A percentile compares a stretch with the other conserved stretches of the same genome.
Conservation (phyloP, 2,888 invertebrate genomes). For the Hydroisotoma schaefferi region DNA sequence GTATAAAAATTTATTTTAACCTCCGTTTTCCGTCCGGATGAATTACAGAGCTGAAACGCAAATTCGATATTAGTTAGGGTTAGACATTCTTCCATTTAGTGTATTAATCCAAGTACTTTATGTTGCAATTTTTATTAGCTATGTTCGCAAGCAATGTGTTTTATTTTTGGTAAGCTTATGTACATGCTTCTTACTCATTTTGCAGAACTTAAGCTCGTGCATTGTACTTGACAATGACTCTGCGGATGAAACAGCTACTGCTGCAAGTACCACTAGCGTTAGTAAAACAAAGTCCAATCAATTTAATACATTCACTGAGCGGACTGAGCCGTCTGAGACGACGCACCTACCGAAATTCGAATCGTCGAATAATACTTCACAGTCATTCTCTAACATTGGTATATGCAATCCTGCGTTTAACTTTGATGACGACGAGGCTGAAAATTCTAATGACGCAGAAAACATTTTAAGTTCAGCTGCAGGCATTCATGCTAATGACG, state of each 20-base stretch:
- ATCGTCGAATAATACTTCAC: constrained; percentile 10
- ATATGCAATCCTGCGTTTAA: constrained; percentile 48
- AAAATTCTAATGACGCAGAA: not conserved
- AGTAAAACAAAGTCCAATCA: constrained; percentile 12
- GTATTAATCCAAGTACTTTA: no score
- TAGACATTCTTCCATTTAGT: no score
- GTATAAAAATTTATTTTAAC: not conserved
- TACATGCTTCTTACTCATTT: not conserved
- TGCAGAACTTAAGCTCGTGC: constrained; percentile 45
- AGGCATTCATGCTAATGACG: constrained; percentile 37
- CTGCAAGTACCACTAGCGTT: constrained; percentile 28
- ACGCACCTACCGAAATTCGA: constrained; percentile 16
- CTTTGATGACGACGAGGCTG: constrained; percentile 43
- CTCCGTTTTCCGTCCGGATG: no score
- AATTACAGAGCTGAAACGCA: no score
- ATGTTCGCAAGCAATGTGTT: no score
- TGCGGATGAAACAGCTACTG: constrained; percentile 34
- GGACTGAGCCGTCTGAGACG: constrained; percentile 20
- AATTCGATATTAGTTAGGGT: no score
- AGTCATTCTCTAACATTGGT: constrained; percentile 28
- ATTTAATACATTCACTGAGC: not conserved
- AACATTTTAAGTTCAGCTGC: not conserved
- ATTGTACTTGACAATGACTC: constrained; percentile 43
- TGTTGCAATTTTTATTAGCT: no score
- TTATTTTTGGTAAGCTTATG: not conserved